Conservation (phyloP, 2,888 invertebrate genomes). For the Ferdinandea cuprea region DNA sequence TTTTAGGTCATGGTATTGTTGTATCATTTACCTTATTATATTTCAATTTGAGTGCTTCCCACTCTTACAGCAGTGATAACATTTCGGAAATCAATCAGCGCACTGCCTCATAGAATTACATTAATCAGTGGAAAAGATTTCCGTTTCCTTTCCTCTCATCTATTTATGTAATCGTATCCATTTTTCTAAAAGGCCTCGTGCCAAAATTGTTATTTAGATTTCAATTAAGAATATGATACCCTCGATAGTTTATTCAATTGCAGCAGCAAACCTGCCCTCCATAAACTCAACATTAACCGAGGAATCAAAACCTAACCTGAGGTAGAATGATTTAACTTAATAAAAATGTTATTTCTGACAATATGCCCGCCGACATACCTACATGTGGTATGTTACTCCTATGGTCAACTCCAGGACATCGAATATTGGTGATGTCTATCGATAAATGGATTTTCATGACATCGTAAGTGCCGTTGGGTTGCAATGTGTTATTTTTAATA, state of each 20-base stretch:
- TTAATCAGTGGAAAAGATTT: not conserved
- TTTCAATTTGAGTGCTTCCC: not conserved
- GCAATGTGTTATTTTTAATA: constrained; percentile 40
- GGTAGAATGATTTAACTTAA: constrained; percentile 17
- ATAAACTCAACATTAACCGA: constrained; percentile 4
- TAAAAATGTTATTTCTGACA: constrained; percentile 25
- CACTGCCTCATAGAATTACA: not conserved
- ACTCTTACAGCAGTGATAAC: not conserved
- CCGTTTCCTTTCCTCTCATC: no score
- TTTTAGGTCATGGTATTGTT: no score
- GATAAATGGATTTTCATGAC: constrained; percentile 59
- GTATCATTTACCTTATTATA: not conserved
- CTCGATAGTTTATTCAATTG: not conserved
- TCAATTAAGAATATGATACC: constrained; percentile 22
- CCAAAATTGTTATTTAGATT: not conserved
- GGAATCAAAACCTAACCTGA: constrained; percentile 4
- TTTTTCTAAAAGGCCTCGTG: not conserved
- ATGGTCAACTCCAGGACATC: constrained; percentile 41
- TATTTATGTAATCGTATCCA: not conserved
- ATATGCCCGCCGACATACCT: not conserved
- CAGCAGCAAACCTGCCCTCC: not conserved
- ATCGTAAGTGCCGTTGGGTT: constrained; percentile 26
- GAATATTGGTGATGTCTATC: constrained; percentile 36
- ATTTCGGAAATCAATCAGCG: constrained; percentile 25
- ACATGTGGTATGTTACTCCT: constrained; percentile 2